These are phyloP conservation scores for Nephila pilipes DNA, from an alignment of 1,140 invertebrate species.

Conservation along the genomic window DNA sequence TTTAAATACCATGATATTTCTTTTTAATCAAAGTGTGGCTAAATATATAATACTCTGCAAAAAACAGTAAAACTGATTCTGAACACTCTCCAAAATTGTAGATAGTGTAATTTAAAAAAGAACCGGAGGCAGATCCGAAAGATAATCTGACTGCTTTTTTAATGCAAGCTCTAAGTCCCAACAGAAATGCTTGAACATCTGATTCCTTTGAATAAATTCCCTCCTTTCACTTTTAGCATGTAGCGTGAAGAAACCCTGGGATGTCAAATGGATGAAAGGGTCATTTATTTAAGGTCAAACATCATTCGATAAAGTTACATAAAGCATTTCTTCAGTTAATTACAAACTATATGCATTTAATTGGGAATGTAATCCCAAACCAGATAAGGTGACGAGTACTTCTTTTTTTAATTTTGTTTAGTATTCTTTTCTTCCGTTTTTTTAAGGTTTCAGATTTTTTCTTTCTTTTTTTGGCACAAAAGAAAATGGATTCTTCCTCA, in stretches of 20 bases:
- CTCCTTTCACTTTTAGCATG: background rate
- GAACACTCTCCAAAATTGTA: background rate
- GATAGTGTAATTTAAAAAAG: background rate
- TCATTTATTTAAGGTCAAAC: conserved; percentile 49
- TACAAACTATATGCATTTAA: conserved; percentile 45
- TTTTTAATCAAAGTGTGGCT: too few species aligned
- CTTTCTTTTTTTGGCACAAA: background rate
- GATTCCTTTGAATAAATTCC: background rate
- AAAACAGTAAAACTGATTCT: background rate
- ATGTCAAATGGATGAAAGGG: background rate
- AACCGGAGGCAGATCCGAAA: background rate
- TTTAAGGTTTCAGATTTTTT: background rate
- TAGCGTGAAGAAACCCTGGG: background rate
- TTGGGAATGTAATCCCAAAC: conserved; percentile 35
- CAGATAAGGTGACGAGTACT: background rate
- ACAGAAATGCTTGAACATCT: background rate
- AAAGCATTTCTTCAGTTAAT: background rate
- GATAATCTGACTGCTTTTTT: conserved; percentile 12
- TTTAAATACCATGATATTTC: too few species aligned
- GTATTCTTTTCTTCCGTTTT: background rate
- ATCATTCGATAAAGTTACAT: background rate
- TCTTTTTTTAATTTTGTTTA: background rate
- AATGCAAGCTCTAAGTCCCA: background rate
- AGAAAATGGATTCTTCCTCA: background rate
- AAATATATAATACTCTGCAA: too few species aligned